phyloP scores from a whole-genome alignment of 2,113 vertebrate species.

The Suncus etruscus region DNA sequence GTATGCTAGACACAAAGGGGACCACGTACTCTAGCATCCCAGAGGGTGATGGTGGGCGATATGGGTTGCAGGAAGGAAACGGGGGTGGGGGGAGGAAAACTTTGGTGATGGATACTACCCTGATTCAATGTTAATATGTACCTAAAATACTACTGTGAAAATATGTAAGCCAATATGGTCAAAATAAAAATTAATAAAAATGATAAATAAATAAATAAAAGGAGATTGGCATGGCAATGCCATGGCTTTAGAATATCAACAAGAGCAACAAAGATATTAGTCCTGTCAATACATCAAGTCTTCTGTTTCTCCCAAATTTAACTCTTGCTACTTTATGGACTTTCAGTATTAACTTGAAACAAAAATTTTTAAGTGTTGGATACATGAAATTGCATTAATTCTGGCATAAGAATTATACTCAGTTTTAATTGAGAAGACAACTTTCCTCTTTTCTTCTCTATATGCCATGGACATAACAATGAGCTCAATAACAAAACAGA shows the following conservation, averaged over 20 bases:
- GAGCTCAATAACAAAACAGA: background rate
- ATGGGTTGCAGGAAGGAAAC: no score
- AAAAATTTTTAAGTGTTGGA: background rate
- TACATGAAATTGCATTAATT: background rate
- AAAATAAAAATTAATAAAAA: no score
- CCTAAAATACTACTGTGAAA: no score
- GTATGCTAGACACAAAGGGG: no score
- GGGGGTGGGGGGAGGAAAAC: no score
- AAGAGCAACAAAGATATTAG: background rate
- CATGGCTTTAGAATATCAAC: constrained; percentile 59
- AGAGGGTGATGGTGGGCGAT: no score
- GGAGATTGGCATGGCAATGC: constrained; percentile 24
- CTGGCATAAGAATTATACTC: background rate
- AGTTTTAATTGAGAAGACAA: background rate
- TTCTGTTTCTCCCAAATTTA: background rate
- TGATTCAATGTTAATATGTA: no score
- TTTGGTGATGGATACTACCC: no score
- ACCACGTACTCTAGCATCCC: no score
- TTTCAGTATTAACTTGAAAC: constrained; percentile 1
- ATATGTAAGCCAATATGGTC: no score
- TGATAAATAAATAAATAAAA: background rate
- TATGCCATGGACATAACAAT: background rate
- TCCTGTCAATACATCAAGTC: background rate
- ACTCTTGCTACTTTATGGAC: background rate
- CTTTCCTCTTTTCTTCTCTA: background rate